Conservation (phyloP, 2,797 vertebrate species). For the Sebastes umbrosus region DNA sequence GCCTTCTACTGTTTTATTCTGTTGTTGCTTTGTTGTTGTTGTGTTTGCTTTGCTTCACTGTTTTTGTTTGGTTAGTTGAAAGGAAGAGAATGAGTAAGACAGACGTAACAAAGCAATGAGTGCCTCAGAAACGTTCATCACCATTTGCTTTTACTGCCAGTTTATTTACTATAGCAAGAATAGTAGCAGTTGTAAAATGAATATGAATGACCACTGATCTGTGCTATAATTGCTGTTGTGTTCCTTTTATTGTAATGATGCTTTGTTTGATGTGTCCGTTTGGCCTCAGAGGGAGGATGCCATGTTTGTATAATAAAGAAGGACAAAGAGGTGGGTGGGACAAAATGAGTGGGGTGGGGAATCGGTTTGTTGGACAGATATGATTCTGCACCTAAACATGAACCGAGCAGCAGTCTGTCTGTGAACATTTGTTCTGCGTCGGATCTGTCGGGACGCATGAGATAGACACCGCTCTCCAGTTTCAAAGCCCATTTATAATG, state of each 20-base stretch:
- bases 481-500: conserved; percentile 60
- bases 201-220: conserved; percentile 13
- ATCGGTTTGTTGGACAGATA: conserved; percentile 17
- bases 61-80: conserved; percentile 2
- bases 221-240: background rate
- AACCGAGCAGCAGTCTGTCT: conserved; percentile 5
- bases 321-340: conserved; percentile 36
- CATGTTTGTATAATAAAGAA: conserved; percentile 40
- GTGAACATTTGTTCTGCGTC: conserved; percentile 19
- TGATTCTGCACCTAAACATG: conserved; percentile 16
- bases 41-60: background rate
- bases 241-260: conserved; percentile 24
- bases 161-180: background rate
- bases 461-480: conserved; percentile 37
- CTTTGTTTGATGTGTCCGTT: conserved; percentile 9
- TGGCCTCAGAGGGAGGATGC: conserved; percentile 4
- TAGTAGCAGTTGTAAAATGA: background rate
- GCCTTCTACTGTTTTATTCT: conserved; percentile 19
- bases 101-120: background rate
- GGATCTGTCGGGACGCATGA: conserved; percentile 16
- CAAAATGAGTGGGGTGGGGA: conserved; percentile 6
- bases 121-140: background rate
- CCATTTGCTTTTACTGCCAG: background rate
- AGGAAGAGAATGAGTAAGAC: background rate
- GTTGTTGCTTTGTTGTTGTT: conserved; percentile 9